phyloP scores from a whole-genome alignment of 2,797 vertebrate genomes.

The Uromys caudimaculatus region DNA sequence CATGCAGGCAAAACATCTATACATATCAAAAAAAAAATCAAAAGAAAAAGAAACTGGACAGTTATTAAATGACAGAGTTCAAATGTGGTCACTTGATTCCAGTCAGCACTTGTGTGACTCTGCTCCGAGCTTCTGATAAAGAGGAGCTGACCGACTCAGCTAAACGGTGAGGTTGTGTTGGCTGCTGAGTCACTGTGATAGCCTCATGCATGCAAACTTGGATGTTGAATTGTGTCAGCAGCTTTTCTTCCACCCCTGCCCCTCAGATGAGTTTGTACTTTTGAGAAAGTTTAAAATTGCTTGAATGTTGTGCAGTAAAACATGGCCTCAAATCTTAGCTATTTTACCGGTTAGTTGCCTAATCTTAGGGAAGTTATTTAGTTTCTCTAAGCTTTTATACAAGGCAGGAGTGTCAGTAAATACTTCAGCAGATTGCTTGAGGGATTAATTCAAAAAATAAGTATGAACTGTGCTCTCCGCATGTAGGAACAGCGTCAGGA shows the following conservation, averaged over 20 bases:
- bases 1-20: too few species aligned
- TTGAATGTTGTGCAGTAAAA: neutral
- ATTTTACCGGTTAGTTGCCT: neutral
- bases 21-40: neutral
- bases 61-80: neutral
- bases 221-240: neutral
- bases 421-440: neutral
- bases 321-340: too few species aligned
- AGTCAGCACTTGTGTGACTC: neutral
- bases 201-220: neutral
- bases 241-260: neutral
- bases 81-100: too few species aligned
- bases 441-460: neutral
- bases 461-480: neutral
- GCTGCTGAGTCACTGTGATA: neutral
- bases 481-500: neutral
- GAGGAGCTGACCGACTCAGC: neutral
- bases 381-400: neutral
- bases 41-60: neutral
- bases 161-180: too few species aligned
- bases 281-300: neutral
- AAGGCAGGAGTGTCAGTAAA: neutral
- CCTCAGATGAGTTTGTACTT: neutral
- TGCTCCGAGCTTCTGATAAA: neutral
- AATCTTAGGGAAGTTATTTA: neutral